Percentiles rank a stretch among this genome's conserved stretches.
Evolutionary conservation across 2,113 vertebrate genomes (phyloP).

Genomic region (Proteles cristata): DNA sequence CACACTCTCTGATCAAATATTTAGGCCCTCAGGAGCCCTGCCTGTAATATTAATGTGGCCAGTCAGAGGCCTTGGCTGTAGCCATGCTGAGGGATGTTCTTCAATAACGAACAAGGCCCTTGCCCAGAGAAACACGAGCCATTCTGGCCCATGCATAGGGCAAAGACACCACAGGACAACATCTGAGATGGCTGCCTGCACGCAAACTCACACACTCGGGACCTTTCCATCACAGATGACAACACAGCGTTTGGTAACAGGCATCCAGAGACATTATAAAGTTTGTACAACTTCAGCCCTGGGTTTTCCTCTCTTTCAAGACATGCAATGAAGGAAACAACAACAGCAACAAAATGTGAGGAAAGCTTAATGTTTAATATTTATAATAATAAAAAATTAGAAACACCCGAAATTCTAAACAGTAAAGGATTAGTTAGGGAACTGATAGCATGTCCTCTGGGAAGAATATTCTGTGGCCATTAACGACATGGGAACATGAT

Average conservation of each 20-base stretch:
- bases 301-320: not conserved
- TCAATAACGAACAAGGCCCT: constrained; percentile 51
- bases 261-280: not conserved
- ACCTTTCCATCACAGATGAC: accelerated
- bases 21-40: constrained; percentile 61
- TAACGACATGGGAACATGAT: not conserved
- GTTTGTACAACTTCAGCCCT: not conserved
- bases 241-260: not conserved
- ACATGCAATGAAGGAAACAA: not conserved
- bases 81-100: not conserved
- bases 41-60: constrained; percentile 64
- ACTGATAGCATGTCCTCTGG: not conserved
- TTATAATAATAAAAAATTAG: constrained; percentile 22
- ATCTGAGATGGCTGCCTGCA: not conserved
- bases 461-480: not conserved
- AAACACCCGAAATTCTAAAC: constrained; percentile 15
- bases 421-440: not conserved
- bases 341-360: not conserved
- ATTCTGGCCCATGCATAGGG: not conserved
- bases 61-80: not conserved
- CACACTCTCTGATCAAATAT: constrained; percentile 75
- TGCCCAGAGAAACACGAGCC: not conserved
- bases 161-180: not conserved
- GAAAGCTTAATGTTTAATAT: constrained; percentile 42
- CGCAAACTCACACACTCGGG: accelerated